Conservation (phyloP, 2,888 invertebrate genomes). For the Mesorhabditis sp. region DNA sequence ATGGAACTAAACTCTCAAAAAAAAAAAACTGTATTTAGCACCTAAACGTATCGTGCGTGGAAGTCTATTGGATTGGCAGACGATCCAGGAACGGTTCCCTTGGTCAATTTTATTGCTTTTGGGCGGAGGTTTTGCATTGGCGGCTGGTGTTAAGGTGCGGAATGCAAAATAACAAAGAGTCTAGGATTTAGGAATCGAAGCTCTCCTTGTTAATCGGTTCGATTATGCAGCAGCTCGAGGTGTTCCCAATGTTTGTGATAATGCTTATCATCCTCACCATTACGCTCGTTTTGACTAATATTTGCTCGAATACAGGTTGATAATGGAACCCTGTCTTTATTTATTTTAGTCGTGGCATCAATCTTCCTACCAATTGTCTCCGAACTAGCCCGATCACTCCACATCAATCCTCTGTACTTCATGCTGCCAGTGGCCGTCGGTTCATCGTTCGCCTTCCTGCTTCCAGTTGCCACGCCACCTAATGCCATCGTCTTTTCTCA, state of each 20-base stretch:
- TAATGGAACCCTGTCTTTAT: slow-evolving; percentile 56
- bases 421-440: slow-evolving; percentile 59
- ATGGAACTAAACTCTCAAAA: not conserved
- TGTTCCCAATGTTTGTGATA: slow-evolving; percentile 69
- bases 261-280: slow-evolving; percentile 75
- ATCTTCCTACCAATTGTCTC: slow-evolving; percentile 75
- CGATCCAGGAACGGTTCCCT: slow-evolving; percentile 44
- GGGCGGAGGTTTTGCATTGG: slow-evolving; percentile 54
- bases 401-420: slow-evolving; percentile 58
- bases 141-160: slow-evolving; percentile 43
- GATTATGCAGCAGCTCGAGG: slow-evolving; percentile 69
- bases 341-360: slow-evolving; percentile 69
- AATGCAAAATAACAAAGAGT: not conserved
- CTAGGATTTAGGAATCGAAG: slow-evolving; percentile 66
- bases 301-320: slow-evolving; percentile 77
- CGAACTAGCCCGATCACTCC: slow-evolving; percentile 33
- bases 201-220: slow-evolving; percentile 75
- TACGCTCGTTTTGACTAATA: slow-evolving; percentile 79
- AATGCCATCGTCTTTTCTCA: slow-evolving; percentile 68
- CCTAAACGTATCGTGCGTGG: slow-evolving; percentile 13
- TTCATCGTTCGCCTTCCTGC: slow-evolving; percentile 60
- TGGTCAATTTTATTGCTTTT: slow-evolving; percentile 51
- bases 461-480: slow-evolving; percentile 84
- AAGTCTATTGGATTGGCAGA: slow-evolving; percentile 44
- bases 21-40: not conserved